Evolutionary conservation across 2,888 invertebrate species (phyloP), one percentile per base, ranked within the genome.

Genomic region (Parochlus steinenii): DNA sequence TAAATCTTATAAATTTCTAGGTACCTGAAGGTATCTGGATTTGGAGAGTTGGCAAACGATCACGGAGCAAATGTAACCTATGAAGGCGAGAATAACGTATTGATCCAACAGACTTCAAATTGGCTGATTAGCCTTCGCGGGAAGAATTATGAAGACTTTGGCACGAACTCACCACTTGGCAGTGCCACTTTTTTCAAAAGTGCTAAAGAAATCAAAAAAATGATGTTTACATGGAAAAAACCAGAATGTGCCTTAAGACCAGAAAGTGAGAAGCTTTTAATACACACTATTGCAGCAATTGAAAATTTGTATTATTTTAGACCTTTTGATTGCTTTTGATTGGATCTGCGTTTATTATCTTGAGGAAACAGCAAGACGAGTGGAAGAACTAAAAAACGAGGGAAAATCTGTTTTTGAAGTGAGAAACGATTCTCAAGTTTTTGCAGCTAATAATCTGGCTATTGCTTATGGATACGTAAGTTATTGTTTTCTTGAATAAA

Each of bases 1-100:
- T n/a, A 17, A 16, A 11, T 8, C 17, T 8, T 15, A 32, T 19
- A 2, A 18, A 14, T 29, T 27, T 29, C 33, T 33, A 41, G 4
- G 14, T 28, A 28, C 15, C 17, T 15, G 15, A 52, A 74, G 64
- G 75, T 77, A n/a, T 70, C 86, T 12, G 75, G 85, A 45, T 62
- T 93, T 16, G 89, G 89, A 23, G 79, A 81, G 42, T 62, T 93
- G 40, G 67, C 87, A 7, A 74, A 74, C 50, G 81, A 83, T 56
- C 80, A 86, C 55, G 93, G 93, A 55, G 80, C 90, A 0, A 78
- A 80, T 26, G 80, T 82, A 37, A 92, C 92, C 0, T 89, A 89
- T 55, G 92, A 93, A 54, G 90, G 92, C 1, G 90, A 92, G 60
- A 92, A 92, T 61, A 89, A 83, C 56, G 89, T 92, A 15, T 63